These are phyloP conservation scores for Himalopsyche anomala DNA, from an alignment of 2,888 invertebrate species.

Conservation along the genomic window DNA sequence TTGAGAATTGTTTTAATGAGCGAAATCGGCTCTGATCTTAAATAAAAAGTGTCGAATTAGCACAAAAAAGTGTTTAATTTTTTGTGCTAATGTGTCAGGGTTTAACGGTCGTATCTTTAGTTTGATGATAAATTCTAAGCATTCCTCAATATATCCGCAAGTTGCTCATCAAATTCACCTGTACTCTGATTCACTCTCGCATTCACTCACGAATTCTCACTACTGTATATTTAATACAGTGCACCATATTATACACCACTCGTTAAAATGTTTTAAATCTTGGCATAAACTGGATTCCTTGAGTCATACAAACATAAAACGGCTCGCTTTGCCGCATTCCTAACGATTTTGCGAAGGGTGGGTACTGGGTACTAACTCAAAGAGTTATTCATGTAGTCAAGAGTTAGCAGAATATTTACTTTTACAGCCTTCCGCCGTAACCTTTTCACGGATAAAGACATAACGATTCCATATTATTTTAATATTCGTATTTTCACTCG, in stretches of 20 bases:
- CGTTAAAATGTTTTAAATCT: conserved; percentile 18
- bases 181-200: conserved; percentile 5
- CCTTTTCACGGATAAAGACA: conserved; percentile 1
- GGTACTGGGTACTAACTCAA: not conserved
- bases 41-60: no score
- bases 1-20: no score
- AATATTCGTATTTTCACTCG: not conserved
- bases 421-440: not conserved
- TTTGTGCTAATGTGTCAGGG: no score
- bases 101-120: no score
- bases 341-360: conserved; percentile 23
- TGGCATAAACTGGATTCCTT: not conserved
- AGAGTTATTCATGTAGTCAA: conserved; percentile 14
- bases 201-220: not conserved
- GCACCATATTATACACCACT: not conserved
- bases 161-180: not conserved
- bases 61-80: no score
- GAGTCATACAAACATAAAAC: not conserved
- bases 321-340: conserved; percentile 5
- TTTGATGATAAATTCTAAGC: no score
- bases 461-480: not conserved
- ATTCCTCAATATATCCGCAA: not conserved
- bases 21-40: no score
- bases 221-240: no score
- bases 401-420: not conserved